Base-by-base conservation (phyloP, 1,140 invertebrate genomes). In the Drosophila arizonae region DNA sequence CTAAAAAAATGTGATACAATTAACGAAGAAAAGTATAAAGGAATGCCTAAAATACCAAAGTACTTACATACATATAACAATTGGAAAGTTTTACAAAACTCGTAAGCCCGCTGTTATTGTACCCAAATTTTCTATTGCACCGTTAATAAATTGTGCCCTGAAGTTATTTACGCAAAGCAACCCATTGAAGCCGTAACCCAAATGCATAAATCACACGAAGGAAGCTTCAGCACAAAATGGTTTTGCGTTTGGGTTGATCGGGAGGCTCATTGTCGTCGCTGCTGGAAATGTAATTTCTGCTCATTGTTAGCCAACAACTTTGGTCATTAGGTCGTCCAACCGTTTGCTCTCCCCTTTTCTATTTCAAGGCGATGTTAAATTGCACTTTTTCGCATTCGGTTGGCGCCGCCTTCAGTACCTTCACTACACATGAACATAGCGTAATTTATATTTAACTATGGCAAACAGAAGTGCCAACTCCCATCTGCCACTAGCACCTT, bases 191-290 rank as follows among this genome's bases (percentile, higher is more conserved):
- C 78, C 70, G 39, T 51, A 78, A 54, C 78, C 82, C 78, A 72
- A 87, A 76, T 81, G 82, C 81, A 85, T 85, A 85, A 85, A 87
- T 85, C 82, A 85, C 78, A 61, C 66, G 74, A 52, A 80, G 67
- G 74, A 52, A 80, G 67, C 36, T 64, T 75, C 52, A 64, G 51
- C 73, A 52, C 65, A 68, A 61, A 72, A 66, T 63, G 61, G 61
- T 57, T 52, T n/a, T 33, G 26, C 24, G 15, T 26, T 57, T 45
- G 76, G 69, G 36, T 46, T 70, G 48, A 48, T 17, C 54, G 45
- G 46, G 45, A 43, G 51, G 55, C 64, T 61, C 57, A 68, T 67
- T 68, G 57, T 72, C 57, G 57, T 51, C 71, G 26, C 51, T 39
- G 39, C 70, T 52, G 60, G 46, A 60, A 88, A 82, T 82, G 75